Conservation (phyloP, 2,113 vertebrate genomes). For the Oreochromis tanganicae region DNA sequence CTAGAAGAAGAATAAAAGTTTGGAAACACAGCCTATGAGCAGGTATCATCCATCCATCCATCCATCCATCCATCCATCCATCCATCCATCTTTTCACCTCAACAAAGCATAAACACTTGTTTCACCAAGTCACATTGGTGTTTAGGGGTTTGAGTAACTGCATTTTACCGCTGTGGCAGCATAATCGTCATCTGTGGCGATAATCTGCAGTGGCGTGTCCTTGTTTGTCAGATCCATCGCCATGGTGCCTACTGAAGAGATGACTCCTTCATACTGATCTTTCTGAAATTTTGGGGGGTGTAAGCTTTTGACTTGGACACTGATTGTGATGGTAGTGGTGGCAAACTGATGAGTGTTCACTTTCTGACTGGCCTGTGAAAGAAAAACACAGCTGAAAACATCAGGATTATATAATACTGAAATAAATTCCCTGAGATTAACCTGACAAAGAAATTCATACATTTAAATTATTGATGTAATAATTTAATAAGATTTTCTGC, state of each 20-base stretch:
- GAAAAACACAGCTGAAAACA: neutral
- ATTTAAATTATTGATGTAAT: neutral
- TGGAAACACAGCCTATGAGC: neutral
- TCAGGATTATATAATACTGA: neutral
- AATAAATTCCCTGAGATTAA: neutral
- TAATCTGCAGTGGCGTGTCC: slow-evolving; percentile 44
- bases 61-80: neutral
- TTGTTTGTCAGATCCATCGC: slow-evolving; percentile 56
- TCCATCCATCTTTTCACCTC: neutral
- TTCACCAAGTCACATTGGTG: neutral
- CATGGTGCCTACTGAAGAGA: slow-evolving; percentile 43
- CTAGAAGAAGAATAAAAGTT: neutral
- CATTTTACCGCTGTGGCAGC: slow-evolving; percentile 33
- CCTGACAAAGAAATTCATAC: neutral
- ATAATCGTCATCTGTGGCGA: slow-evolving; percentile 64
- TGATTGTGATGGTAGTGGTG: slow-evolving; percentile 62
- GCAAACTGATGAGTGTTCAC: slow-evolving; percentile 63
- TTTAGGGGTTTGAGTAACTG: neutral
- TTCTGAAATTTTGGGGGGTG: slow-evolving; percentile 65
- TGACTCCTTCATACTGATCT: slow-evolving; percentile 32
- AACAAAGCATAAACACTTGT: neutral
- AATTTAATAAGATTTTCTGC: neutral
- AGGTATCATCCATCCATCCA: neutral
- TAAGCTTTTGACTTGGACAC: slow-evolving; percentile 54
- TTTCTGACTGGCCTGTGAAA: slow-evolving; percentile 73